These are phyloP conservation scores for Morinoia aosen DNA, from an alignment of 2,888 invertebrate species.

Conservation along the genomic window DNA sequence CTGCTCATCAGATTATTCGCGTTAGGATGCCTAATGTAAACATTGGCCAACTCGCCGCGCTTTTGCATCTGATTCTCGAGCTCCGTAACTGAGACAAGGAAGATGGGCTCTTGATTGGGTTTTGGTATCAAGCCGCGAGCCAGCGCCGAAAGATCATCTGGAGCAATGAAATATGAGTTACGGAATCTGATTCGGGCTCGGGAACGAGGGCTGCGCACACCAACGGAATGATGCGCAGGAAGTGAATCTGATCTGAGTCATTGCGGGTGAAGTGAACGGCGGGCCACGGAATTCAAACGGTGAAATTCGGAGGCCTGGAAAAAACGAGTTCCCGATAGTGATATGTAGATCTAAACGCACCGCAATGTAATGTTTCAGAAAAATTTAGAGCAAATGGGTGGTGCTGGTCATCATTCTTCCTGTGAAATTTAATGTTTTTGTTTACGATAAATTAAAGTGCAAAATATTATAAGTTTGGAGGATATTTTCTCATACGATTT, in stretches of 20 bases:
- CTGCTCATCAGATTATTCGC: slow-evolving; percentile 32
- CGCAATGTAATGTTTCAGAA: background rate
- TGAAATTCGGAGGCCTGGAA: background rate
- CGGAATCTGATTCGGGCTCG: background rate
- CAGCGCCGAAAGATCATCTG: background rate
- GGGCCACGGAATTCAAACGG: background rate
- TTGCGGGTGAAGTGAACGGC: background rate
- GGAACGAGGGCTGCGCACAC: background rate
- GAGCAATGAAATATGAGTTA: slow-evolving; percentile 12
- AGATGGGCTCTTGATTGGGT: slow-evolving; percentile 3
- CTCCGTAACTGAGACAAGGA: background rate
- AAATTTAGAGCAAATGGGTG: background rate
- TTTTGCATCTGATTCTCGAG: slow-evolving; percentile 15
- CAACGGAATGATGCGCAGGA: background rate
- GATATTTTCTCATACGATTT: background rate
- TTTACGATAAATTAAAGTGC: too few relatives aligned
- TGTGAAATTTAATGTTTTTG: too few relatives aligned
- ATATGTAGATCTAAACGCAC: background rate
- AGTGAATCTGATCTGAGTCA: background rate
- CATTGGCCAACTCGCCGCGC: slow-evolving; percentile 13
- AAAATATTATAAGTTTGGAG: too few relatives aligned
- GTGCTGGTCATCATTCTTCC: background rate
- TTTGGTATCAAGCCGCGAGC: background rate
- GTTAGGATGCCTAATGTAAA: slow-evolving; percentile 31
- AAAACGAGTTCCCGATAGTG: background rate